Evolutionary conservation across 2,888 invertebrate species (phyloP), one percentile per base, ranked within the genome.

Genomic region (Trichopoda pennipes): DNA sequence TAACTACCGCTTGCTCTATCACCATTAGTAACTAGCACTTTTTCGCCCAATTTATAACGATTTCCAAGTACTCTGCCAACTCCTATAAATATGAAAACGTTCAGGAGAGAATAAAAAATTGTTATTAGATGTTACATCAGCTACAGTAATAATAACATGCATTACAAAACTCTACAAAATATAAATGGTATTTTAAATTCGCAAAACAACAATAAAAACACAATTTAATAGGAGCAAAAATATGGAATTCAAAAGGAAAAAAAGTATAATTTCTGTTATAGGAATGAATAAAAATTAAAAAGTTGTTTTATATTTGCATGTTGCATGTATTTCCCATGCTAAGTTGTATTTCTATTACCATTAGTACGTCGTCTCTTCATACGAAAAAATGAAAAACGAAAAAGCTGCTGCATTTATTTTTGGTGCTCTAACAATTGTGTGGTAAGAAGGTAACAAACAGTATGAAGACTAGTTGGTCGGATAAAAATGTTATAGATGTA

Each of bases 11-110:
- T 86, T 60, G 85, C 85, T 82, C 87, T 88, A 84, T 90, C 89
- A 64, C 91, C 91, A 85, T 89, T 90, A 73, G 87, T 88, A 80
- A 91, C 87, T 73, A 86, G 85, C 68, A 91, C 87, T 88, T 91
- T 91, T 86, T 91, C 91, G 83, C 89, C 89, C 85, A 87, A 86
- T 86, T 90, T 91, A 49, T 87, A 86, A 70, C 88, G 88, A 86
- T 87, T 88, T 63, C 85, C 86, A 44, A 90, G 85, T 42, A 91
- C 88, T 80, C 87, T 88, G 63, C 89, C 91, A 84, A 91, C 86
- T 85, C 91, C 91, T 91, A 83, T 10, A 78, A 76, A 80, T 28
- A 74, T 77, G 35, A 75, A 80, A 82, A n/a, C 74, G 42, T 81
- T 81, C 68, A 68, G 35, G 49, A 61, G 19, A 55, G 38, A 51